These are phyloP conservation scores for Pseudomyrmex pallidus DNA, from an alignment of 1,140 invertebrate species.

Conservation along the genomic window DNA sequence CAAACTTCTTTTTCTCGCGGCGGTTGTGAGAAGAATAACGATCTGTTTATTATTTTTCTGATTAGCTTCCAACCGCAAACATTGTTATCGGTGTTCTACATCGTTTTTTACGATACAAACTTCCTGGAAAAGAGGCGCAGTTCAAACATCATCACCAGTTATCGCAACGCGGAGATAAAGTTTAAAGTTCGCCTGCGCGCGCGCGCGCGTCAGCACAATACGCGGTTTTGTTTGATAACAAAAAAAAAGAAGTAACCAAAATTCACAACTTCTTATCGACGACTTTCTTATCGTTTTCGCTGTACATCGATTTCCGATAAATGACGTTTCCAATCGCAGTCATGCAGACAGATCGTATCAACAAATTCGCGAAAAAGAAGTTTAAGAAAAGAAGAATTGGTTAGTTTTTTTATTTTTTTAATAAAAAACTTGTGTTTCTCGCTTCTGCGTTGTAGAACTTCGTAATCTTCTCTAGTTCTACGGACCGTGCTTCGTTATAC, in stretches of 20 bases:
- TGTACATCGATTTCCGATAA: not conserved
- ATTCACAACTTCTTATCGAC: not conserved
- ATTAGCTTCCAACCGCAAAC: slow-evolving; percentile 41
- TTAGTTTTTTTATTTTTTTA: too few species aligned
- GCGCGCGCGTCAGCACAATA: slow-evolving; percentile 40
- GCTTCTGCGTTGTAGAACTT: not conserved
- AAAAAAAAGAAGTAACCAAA: not conserved
- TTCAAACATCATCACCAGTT: slow-evolving; percentile 34
- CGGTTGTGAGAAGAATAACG: too few species aligned
- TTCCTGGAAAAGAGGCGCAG: slow-evolving; percentile 26
- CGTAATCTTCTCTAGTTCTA: not conserved
- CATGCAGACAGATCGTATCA: too few species aligned
- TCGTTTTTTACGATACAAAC: slow-evolving; percentile 40
- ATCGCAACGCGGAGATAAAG: slow-evolving; percentile 42
- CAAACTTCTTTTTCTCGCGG: too few species aligned
- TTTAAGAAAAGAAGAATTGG: too few species aligned
- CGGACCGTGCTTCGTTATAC: not conserved
- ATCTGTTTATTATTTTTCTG: slow-evolving; percentile 14
- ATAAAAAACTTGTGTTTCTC: not conserved
- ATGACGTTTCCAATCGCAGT: not conserved
- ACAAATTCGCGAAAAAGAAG: not conserved
- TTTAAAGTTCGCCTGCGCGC: slow-evolving; percentile 32
- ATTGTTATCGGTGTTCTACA: slow-evolving; percentile 24
- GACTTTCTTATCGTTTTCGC: not conserved
- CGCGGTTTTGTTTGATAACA: slow-evolving; percentile 28